A percentile compares a stretch with the other conserved stretches of the same genome.
Evolutionary conservation across 1,140 invertebrate genomes (phyloP).

Genomic region (Hycleus phaleratus): DNA sequence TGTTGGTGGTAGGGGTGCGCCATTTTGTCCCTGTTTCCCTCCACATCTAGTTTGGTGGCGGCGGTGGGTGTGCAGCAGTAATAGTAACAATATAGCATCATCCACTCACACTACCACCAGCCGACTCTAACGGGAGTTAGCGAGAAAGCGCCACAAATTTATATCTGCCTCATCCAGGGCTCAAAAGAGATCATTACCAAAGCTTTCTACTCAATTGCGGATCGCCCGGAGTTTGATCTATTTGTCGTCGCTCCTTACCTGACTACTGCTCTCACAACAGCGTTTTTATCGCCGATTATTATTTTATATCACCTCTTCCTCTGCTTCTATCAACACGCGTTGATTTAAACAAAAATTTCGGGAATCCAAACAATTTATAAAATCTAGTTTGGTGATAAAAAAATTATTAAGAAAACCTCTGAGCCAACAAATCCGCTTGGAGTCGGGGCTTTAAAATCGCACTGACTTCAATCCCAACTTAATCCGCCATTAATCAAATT

Average conservation of each 20-base stretch:
- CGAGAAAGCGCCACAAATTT: constrained; percentile 42
- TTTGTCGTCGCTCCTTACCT: constrained; percentile 37
- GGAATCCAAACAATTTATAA: constrained; percentile 11
- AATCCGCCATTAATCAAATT: too few species aligned
- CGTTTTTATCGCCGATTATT: constrained; percentile 21
- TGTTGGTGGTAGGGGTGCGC: constrained; percentile 22
- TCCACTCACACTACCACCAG: too few species aligned
- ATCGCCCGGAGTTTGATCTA: constrained; percentile 42
- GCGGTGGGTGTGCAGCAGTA: background rate
- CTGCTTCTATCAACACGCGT: too few species aligned
- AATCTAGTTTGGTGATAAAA: constrained; percentile 33
- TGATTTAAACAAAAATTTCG: too few species aligned
- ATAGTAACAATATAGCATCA: too few species aligned
- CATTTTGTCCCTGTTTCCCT: constrained; percentile 33
- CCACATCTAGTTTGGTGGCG: too few species aligned
- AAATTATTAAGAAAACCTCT: constrained; percentile 40
- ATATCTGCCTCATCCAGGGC: constrained; percentile 44
- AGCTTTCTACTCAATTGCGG: constrained; percentile 44
- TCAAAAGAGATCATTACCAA: constrained; percentile 44
- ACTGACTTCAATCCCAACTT: too few species aligned
- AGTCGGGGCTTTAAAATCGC: constrained; percentile 14
- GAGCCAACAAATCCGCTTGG: constrained; percentile 40
- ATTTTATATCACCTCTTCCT: constrained; percentile 17
- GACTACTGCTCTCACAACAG: constrained; percentile 3
- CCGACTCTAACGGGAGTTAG: constrained; percentile 27